A percentile compares a stretch with the other conserved stretches of the same genome.
Conservation (phyloP, 2,888 invertebrate species). For the Pyrocoelia pectoralis region DNA sequence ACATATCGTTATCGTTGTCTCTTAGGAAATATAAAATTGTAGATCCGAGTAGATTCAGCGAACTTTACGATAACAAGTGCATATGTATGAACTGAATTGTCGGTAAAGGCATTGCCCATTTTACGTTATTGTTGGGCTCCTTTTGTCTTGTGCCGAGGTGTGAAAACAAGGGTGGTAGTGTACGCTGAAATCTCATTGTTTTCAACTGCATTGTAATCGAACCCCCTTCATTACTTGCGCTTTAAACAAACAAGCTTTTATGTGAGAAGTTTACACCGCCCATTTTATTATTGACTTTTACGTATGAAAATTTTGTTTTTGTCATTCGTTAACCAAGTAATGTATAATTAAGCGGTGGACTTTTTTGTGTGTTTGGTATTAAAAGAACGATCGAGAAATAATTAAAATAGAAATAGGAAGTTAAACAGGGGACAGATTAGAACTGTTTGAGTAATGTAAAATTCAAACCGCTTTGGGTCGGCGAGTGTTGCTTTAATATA, state of each 20-base stretch:
- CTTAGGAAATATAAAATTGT: too few relatives aligned
- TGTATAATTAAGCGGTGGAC: conserved; percentile 13
- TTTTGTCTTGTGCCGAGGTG: conserved; percentile 44
- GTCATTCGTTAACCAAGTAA: conserved; percentile 7
- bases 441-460: conserved; percentile 46
- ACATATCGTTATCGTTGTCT: too few relatives aligned
- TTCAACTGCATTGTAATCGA: conserved; percentile 40
- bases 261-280: conserved; percentile 23
- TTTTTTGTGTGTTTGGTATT: conserved; percentile 9
- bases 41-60: too few relatives aligned
- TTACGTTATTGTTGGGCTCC: conserved; percentile 35
- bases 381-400: conserved; percentile 28
- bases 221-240: conserved; percentile 34
- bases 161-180: conserved; percentile 40
- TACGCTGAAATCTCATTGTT: conserved; percentile 39
- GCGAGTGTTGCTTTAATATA: conserved; percentile 36
- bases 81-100: conserved; percentile 29
- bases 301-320: conserved; percentile 8
- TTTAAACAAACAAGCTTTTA: conserved; percentile 35
- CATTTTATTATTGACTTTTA: conserved; percentile 17
- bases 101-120: conserved; percentile 36
- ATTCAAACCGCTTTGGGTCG: conserved; percentile 39
- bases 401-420: conserved; percentile 31
- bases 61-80: conserved; percentile 32
- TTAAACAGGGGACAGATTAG: conserved; percentile 45